phyloP scores from a whole-genome alignment of 2,888 invertebrate genomes.

The Vannuccia rotundouncinata region DNA sequence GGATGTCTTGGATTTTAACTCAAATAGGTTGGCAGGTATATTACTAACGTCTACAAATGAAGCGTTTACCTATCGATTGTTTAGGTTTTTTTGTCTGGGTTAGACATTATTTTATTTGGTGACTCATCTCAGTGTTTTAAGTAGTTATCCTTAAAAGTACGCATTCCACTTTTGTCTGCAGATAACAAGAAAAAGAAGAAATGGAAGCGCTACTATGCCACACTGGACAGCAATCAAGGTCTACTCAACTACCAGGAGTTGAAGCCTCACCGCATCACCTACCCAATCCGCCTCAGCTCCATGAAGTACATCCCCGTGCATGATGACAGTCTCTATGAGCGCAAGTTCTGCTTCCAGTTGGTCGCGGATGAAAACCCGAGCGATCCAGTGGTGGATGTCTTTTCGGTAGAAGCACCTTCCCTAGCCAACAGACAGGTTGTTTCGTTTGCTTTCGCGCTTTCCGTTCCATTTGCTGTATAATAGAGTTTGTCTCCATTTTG shows the following conservation, averaged over 20 bases:
- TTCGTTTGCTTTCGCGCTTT: too few species aligned
- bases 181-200: background rate
- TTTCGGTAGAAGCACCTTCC: background rate
- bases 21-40: too few species aligned
- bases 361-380: background rate
- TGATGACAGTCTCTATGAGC: background rate
- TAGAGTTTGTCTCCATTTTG: too few species aligned
- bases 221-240: background rate
- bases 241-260: background rate
- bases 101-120: too few species aligned
- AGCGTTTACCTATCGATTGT: too few species aligned
- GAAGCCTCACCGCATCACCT: background rate
- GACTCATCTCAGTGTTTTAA: too few species aligned
- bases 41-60: too few species aligned
- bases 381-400: background rate
- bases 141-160: too few species aligned
- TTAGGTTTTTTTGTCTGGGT: too few species aligned
- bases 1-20: too few species aligned
- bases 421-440: background rate
- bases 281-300: background rate
- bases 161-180: too few species aligned
- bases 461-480: too few species aligned
- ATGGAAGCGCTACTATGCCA: background rate
- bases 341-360: background rate
- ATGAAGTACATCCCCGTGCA: background rate